Conservation (phyloP, 2,797 vertebrate species). For the Martes flavigula region DNA sequence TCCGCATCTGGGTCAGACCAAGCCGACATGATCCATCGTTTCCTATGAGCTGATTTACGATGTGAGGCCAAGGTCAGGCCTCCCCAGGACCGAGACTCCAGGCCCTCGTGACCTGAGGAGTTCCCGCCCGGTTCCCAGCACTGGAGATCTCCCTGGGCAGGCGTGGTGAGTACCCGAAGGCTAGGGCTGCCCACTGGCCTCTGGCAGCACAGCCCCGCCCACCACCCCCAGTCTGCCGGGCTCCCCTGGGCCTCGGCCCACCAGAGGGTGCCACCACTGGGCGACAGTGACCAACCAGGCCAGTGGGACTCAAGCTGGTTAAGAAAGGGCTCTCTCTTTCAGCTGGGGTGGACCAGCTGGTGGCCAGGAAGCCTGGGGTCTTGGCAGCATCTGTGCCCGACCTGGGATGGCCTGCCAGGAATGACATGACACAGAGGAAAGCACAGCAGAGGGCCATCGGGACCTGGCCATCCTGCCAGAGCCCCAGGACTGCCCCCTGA, state of each 20-base stretch:
- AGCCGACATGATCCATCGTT: accelerated
- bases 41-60: background rate
- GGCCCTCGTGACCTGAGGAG: accelerated
- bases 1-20: no score
- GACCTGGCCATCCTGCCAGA: background rate
- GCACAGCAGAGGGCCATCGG: background rate
- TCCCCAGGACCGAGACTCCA: background rate
- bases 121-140: accelerated
- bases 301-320: accelerated
- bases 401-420: accelerated
- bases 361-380: background rate
- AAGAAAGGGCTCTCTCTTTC: background rate
- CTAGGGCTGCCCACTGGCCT: background rate
- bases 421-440: background rate
- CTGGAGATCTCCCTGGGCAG: no score
- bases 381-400: background rate
- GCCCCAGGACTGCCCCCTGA: no score
- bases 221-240: background rate
- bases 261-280: background rate
- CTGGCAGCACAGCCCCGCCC: background rate
- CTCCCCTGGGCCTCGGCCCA: background rate
- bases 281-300: background rate
- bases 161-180: no score
- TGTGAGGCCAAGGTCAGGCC: background rate
- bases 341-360: no score